Evolutionary conservation across 2,113 vertebrate genomes (phyloP).

Genomic region (Oryctolagus cuniculus): DNA sequence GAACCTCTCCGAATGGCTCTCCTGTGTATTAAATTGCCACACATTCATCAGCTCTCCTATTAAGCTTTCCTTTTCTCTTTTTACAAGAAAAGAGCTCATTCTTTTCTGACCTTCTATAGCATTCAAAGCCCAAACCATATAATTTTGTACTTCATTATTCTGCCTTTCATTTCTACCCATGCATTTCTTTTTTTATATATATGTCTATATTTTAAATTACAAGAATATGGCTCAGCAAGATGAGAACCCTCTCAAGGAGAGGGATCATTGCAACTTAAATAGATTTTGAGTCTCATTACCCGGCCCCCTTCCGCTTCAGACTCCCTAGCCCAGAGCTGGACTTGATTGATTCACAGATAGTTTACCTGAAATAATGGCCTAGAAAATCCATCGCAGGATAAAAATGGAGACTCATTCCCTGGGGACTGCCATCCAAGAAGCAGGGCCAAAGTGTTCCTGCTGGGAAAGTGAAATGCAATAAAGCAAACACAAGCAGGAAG

Average conservation of each 20-base stretch:
- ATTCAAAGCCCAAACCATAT: not conserved
- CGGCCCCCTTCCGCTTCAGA: not conserved
- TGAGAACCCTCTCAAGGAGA: not conserved
- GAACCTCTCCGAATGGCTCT: not conserved
- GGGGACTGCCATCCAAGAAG: slow-evolving; percentile 24
- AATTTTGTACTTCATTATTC: not conserved
- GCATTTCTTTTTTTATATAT: not conserved
- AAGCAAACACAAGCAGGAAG: not conserved
- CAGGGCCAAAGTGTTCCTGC: slow-evolving; percentile 38
- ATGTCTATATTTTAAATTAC: not conserved
- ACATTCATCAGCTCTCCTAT: not conserved
- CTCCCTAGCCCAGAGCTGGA: not conserved
- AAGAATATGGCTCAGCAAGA: not conserved
- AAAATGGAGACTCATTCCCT: slow-evolving; percentile 47
- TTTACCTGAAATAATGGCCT: slow-evolving; percentile 24
- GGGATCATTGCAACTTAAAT: not conserved
- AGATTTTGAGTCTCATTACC: not conserved
- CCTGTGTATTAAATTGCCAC: not conserved
- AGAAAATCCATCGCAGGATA: slow-evolving; percentile 53
- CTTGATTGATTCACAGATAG: not conserved
- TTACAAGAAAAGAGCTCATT: not conserved
- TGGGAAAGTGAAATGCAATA: slow-evolving; percentile 45
- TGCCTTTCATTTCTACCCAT: not conserved
- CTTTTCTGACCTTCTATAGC: not conserved
- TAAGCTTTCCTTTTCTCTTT: slow-evolving; percentile 16